These are phyloP conservation scores for Pipistrellus pygmaeus DNA, from an alignment of 2,797 vertebrate species.

Conservation along the genomic window DNA sequence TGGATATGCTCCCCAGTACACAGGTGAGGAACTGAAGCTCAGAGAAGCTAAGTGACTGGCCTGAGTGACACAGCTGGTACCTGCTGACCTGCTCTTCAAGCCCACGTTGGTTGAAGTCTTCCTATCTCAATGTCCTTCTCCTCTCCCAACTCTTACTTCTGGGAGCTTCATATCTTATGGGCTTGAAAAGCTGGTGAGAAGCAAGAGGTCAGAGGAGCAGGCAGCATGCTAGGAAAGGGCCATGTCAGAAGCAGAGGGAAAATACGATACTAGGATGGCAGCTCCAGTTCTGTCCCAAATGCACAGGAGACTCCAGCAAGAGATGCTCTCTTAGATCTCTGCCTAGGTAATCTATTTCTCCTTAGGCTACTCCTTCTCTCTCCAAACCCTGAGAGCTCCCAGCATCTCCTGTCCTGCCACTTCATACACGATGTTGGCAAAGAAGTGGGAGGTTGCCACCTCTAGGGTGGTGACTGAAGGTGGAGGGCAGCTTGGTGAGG, in stretches of 20 bases:
- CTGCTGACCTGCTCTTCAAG: background rate
- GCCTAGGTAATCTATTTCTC: background rate
- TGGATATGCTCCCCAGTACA: background rate
- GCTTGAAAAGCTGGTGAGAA: conserved; percentile 13
- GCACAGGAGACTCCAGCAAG: background rate
- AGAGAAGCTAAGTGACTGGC: background rate
- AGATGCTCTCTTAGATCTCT: background rate
- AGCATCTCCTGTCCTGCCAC: background rate
- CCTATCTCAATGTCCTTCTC: background rate
- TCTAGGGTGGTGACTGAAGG: background rate
- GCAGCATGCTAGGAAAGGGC: background rate
- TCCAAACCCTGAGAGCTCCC: background rate
- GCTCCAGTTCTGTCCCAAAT: background rate
- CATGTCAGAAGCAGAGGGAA: background rate
- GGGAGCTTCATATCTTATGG: background rate
- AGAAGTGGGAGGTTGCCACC: background rate
- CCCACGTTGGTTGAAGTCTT: background rate
- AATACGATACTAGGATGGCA: background rate
- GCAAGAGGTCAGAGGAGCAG: background rate
- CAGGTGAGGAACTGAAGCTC: background rate
- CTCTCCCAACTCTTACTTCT: background rate
- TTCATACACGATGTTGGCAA: background rate
- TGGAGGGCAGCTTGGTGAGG: background rate
- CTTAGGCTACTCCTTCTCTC: background rate
- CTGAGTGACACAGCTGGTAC: background rate